Evolutionary conservation across 2,888 invertebrate species (phyloP), one percentile per base, ranked within the genome.

Genomic region (Epirrhoe alternata): DNA sequence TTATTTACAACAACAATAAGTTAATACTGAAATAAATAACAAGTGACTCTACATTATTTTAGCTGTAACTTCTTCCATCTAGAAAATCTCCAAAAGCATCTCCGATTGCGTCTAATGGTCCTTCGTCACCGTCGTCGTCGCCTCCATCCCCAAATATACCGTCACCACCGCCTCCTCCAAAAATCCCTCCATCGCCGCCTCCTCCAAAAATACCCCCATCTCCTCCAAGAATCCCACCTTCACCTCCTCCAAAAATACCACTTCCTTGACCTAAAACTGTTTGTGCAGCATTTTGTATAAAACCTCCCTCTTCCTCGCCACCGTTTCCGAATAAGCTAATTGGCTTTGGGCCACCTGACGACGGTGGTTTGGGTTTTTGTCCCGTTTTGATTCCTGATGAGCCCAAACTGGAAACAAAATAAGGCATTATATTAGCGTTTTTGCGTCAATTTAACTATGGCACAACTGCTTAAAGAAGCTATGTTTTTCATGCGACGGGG

Each of bases 351-450:
- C 89, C 92, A 5, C 89, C 92, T 16, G 87, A 82, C 53, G 88
- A 86, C 52, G 86, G 79, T 38, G 92, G 92, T 70, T 91, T 68
- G 5, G 93, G 93, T 71, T 92, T 92, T 51, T 91, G 77, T 1
- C 92, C 92, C n/a, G 91, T 88, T 76, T 90, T 86, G 10, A 94
- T 72, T 4, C 94, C 94, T 24, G 88, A 86, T 45, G 87, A 70
- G 35, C 94, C 94, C 52, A 94, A 75, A 14, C 94, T 94, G 73
- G 64, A 83, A 87, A 52, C 2, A 53, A 5, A 6, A 42, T 12
- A 12, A 8, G 4, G 4, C 4, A 38, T 38, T 38, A 6, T 10
- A 38, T 12, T 10, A 2, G 38, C 35, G n/a, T n/a, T n/a, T n/a
- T n/a, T n/a, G n/a, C n/a, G n/a, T n/a, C n/a, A n/a, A n/a, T n/a